phyloP scores from a whole-genome alignment of 1,140 invertebrate genomes.

The Drosophila serrata region DNA sequence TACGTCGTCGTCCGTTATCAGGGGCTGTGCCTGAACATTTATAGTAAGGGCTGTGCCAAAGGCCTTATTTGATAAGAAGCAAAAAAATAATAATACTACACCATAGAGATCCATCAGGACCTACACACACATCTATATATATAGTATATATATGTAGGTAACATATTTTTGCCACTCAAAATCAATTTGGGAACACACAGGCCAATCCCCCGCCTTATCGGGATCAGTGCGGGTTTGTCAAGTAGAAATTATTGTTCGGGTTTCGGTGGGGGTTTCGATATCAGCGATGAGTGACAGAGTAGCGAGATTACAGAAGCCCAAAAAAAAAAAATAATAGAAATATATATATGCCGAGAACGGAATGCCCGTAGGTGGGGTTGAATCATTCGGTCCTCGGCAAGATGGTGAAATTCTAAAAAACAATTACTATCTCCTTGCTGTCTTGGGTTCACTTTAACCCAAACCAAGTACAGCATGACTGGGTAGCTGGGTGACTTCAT shows the following conservation, averaged over 20 bases:
- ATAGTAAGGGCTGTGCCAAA: slow-evolving; percentile 3
- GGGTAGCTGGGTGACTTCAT: neutral
- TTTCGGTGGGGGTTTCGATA: slow-evolving; percentile 14
- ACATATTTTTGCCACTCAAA: slow-evolving; percentile 1
- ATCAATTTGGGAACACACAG: slow-evolving; percentile 1
- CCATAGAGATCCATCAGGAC: neutral
- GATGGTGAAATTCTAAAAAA: slow-evolving; percentile 21
- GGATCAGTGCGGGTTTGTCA: slow-evolving; percentile 4
- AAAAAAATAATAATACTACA: neutral
- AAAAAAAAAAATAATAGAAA: neutral
- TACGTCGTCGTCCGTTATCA: slow-evolving; percentile 9
- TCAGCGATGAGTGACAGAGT: slow-evolving; percentile 28
- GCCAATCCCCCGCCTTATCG: slow-evolving; percentile 16
- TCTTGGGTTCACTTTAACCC: neutral
- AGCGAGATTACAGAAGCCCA: slow-evolving; percentile 12
- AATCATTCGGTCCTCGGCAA: slow-evolving; percentile 11
- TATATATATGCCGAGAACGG: neutral
- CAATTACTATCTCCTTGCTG: neutral
- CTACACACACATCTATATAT: neutral
- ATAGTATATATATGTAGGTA: neutral
- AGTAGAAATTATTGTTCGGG: slow-evolving; percentile 11
- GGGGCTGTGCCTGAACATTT: neutral
- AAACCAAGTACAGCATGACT: neutral
- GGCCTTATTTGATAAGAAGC: slow-evolving; percentile 1
- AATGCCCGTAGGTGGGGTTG: slow-evolving; percentile 6